These are phyloP conservation scores for Xenotilapia caudafasciata DNA, from an alignment of 2,113 vertebrate species.

Conservation along the genomic window DNA sequence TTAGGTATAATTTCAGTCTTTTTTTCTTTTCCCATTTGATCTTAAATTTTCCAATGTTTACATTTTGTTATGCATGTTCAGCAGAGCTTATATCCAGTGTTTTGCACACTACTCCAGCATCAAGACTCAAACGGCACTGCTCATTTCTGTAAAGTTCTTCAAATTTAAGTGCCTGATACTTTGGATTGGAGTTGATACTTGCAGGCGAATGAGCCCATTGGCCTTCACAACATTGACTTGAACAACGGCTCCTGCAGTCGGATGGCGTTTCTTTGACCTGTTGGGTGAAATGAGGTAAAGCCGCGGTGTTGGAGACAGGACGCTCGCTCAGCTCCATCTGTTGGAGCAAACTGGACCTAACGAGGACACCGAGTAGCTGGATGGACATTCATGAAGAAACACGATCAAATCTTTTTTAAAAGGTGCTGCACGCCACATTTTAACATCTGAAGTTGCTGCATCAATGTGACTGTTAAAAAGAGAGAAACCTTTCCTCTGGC, in stretches of 20 bases:
- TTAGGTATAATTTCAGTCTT: not conserved
- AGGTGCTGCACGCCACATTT: conserved; percentile 20
- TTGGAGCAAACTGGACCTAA: conserved; percentile 32
- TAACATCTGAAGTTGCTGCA: not conserved
- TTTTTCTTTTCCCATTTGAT: not conserved
- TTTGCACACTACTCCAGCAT: conserved; percentile 55
- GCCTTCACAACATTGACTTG: conserved; percentile 19
- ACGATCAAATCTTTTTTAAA: not conserved
- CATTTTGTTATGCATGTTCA: conserved; percentile 56
- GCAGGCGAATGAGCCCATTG: not conserved
- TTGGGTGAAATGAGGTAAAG: not conserved
- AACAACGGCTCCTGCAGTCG: not conserved
- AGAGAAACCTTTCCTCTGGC: not conserved
- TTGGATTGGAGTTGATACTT: not conserved
- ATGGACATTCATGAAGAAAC: not conserved
- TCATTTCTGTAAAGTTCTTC: conserved; percentile 7
- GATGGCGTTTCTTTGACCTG: not conserved
- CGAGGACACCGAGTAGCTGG: not conserved
- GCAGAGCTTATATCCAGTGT: conserved; percentile 36
- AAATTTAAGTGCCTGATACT: conserved; percentile 49
- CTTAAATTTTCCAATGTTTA: conserved; percentile 48
- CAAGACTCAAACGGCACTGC: conserved; percentile 1
- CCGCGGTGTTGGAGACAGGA: not conserved
- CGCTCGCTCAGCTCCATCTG: not conserved
- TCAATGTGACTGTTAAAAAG: not conserved